These are phyloP conservation scores for Ferdinandea cuprea DNA, from an alignment of 2,888 invertebrate species.

Conservation along the genomic window DNA sequence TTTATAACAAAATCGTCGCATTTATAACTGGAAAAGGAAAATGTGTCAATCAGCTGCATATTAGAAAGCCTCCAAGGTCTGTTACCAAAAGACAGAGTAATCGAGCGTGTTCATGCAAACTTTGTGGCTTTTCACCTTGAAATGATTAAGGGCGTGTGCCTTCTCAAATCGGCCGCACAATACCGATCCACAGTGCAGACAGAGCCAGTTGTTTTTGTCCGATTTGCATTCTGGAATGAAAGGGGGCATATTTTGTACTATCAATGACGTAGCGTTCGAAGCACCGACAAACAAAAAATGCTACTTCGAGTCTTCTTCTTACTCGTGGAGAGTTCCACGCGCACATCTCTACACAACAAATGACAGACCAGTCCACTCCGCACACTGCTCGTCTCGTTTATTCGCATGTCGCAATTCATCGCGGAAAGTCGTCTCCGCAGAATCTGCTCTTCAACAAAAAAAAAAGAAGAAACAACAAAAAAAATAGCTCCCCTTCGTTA, in stretches of 20 bases:
- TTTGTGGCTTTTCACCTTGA: constrained; percentile 86
- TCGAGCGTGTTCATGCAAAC: constrained; percentile 91
- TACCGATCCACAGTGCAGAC: constrained; percentile 89
- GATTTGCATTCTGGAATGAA: constrained; percentile 85
- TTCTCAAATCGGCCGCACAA: constrained; percentile 91
- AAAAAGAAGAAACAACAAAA: too few species aligned
- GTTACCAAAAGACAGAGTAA: constrained; percentile 90
- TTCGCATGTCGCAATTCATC: constrained; percentile 38
- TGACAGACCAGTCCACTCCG: too few species aligned
- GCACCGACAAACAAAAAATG: background rate
- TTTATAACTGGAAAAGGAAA: constrained; percentile 86
- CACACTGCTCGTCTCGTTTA: constrained; percentile 58
- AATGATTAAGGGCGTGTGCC: constrained; percentile 90
- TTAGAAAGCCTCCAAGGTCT: background rate
- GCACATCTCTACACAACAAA: constrained; percentile 44
- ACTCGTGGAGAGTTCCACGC: constrained; percentile 46
- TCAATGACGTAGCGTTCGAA: too few species aligned
- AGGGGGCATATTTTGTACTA: too few species aligned
- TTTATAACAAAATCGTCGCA: constrained; percentile 92
- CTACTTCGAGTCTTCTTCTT: too few species aligned
- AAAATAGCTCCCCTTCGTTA: too few species aligned
- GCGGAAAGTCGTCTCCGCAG: constrained; percentile 19
- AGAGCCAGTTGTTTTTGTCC: constrained; percentile 89
- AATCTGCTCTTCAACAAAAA: background rate
- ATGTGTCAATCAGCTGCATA: background rate